A percentile compares a stretch with the other conserved stretches of the same genome.
Evolutionary conservation across 2,113 vertebrate genomes (phyloP).

Genomic region (Eubucco bourcierii): DNA sequence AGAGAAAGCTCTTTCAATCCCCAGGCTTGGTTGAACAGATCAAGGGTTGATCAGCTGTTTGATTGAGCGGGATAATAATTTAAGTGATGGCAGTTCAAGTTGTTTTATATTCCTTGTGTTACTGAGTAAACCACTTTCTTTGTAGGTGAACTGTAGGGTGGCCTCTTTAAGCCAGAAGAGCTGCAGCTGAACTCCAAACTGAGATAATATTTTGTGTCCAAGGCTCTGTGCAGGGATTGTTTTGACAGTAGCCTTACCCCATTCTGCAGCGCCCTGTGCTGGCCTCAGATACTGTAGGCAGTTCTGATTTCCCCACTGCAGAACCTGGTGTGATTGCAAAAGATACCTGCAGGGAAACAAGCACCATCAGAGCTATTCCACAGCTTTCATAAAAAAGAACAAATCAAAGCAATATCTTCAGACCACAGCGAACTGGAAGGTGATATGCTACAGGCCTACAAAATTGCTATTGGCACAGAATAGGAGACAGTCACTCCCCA

Average conservation of each 20-base stretch:
- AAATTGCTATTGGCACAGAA: not conserved
- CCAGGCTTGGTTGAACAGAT: not conserved
- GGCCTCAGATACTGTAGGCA: not conserved
- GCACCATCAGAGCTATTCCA: not conserved
- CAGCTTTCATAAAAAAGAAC: not conserved
- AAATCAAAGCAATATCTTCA: not conserved
- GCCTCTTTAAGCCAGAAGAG: not conserved
- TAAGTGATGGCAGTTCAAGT: not conserved
- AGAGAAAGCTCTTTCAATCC: not conserved
- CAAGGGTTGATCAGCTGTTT: not conserved
- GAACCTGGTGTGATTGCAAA: not conserved
- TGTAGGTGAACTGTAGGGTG: not conserved
- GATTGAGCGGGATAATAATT: not conserved
- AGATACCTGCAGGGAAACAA: not conserved
- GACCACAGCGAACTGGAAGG: not conserved
- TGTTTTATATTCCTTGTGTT: not conserved
- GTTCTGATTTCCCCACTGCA: not conserved
- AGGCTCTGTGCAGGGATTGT: not conserved
- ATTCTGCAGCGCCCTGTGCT: not conserved
- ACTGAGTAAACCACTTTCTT: not conserved
- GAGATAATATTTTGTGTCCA: not conserved
- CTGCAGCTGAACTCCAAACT: not conserved
- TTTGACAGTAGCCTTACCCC: not conserved
- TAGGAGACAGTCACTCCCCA: not conserved
- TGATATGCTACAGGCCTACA: not conserved